phyloP scores from a whole-genome alignment of 2,888 invertebrate species.

The Phytoseiulus persimilis region DNA sequence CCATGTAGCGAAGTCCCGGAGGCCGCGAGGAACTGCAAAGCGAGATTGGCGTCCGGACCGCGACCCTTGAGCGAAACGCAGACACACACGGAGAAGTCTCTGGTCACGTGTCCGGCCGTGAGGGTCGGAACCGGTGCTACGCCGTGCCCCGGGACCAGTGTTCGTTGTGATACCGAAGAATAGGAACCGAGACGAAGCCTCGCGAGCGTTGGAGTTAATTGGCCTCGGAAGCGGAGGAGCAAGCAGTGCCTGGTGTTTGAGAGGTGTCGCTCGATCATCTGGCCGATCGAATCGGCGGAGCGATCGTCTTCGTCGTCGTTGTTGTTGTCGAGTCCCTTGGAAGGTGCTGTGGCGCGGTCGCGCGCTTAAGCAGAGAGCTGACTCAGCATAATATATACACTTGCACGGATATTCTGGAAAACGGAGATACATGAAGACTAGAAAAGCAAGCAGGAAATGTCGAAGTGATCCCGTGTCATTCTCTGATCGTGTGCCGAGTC shows the following conservation, averaged over 20 bases:
- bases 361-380: slow-evolving; percentile 13
- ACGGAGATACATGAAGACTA: slow-evolving; percentile 7
- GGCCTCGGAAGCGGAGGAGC: not conserved
- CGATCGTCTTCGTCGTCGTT: not conserved
- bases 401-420: slow-evolving; percentile 12
- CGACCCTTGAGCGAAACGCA: not conserved
- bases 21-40: slow-evolving; percentile 37
- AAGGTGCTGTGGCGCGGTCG: slow-evolving; percentile 22
- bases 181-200: not conserved
- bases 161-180: slow-evolving; percentile 35
- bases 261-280: slow-evolving; percentile 10
- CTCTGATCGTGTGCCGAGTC: not conserved
- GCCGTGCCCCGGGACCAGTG: slow-evolving; percentile 37
- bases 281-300: not conserved
- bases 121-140: slow-evolving; percentile 36
- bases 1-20: slow-evolving; percentile 23
- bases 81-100: not conserved
- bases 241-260: not conserved
- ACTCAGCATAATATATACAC: slow-evolving; percentile 34
- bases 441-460: not conserved
- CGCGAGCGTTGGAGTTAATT: not conserved
- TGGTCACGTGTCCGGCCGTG: slow-evolving; percentile 13
- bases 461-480: not conserved
- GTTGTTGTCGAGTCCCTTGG: not conserved
- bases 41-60: slow-evolving; percentile 31